Percentiles rank a stretch among this genome's conserved stretches.
These are phyloP conservation scores for Parazoanthus swiftii DNA, from an alignment of 92 coral and sea anemone species.

Conservation along the genomic window DNA sequence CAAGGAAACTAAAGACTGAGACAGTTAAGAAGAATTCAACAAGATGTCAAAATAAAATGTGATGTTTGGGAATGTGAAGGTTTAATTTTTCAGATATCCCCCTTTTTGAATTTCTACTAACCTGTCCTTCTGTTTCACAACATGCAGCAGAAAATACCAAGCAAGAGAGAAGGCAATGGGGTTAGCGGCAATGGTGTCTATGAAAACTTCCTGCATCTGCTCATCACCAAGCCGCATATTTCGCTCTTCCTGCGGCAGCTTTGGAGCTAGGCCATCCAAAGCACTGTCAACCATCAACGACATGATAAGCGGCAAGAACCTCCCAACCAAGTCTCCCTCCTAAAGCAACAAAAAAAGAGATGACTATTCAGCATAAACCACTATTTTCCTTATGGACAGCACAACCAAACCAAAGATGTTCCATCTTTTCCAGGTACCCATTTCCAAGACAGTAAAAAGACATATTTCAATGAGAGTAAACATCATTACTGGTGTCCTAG, in stretches of 20 bases:
- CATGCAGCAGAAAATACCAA: constrained; percentile 76
- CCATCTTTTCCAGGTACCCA: too few relatives aligned
- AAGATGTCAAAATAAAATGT: too few relatives aligned
- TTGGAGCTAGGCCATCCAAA: constrained; percentile 66
- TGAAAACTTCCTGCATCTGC: constrained; percentile 71
- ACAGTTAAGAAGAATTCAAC: too few relatives aligned
- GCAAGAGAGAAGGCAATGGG: constrained; percentile 88
- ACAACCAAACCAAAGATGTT: too few relatives aligned
- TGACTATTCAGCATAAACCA: too few relatives aligned
- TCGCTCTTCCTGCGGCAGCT: constrained; percentile 65
- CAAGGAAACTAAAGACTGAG: too few relatives aligned
- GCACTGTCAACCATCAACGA: constrained; percentile 92
- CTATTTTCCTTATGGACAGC: too few relatives aligned
- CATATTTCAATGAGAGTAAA: too few relatives aligned
- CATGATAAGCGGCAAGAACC: constrained; percentile 91
- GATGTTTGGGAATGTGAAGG: too few relatives aligned
- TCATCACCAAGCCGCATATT: constrained; percentile 51
- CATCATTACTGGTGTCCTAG: too few relatives aligned
- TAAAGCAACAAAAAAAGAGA: constrained; percentile 17
- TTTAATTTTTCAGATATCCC: background rate
- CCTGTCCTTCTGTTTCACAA: constrained; percentile 92
- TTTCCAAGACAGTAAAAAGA: too few relatives aligned
- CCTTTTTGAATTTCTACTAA: constrained; percentile 17
- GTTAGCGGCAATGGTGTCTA: constrained; percentile 77
- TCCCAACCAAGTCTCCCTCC: constrained; percentile 82